Base-by-base conservation (phyloP, 92 coral and sea anemone species). In the Epizoanthus illoricatus region DNA sequence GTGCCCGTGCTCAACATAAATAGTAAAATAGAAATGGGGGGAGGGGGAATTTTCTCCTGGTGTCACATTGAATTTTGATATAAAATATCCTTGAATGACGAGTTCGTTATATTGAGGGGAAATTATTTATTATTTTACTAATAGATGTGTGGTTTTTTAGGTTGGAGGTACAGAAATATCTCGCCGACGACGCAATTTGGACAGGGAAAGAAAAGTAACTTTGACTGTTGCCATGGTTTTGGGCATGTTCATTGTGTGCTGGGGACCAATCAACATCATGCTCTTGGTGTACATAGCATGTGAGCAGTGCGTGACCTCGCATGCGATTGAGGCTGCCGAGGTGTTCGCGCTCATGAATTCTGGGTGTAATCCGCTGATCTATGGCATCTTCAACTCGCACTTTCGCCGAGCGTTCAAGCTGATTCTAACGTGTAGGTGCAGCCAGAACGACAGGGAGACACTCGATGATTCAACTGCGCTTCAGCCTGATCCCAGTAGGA, bases 191-290 rank as follows among this genome's bases (percentile, higher is more conserved):
- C 89, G 86, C 10, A 88, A 76, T 15, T 84, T 92, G 59, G 97
- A 92, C 17, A 86, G 85, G 65, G 97, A 92, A 57, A 86, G 94
- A 24, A 92, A 92, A 81, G 89, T 92, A 55, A 92, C 97, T 11
- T 20, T 90, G 13, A 86, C 93, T 3, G 94, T 92, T 61, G 94
- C 97, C 61, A 81, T 90, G 55, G 97, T 92, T 1, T 84, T 92
- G 12, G 97, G 97, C 7, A 88, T 92, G 67, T 92, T 92, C 55
- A 90, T 92, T 28, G 70, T 92, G 63, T 92, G 97, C 33, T 92
- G 97, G 97, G 97, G 92, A 18, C 94, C 97, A 21, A 88, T 92
- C 23, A 92, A 92, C 89, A 71, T 90, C 71, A 85, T 88, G 69
- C 89, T 92, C n/a, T 43, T 92, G 43, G 81, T 88, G 57, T 92